These are phyloP conservation scores for Syngnathus acus DNA, from an alignment of 2,797 vertebrate species.

Conservation along the genomic window DNA sequence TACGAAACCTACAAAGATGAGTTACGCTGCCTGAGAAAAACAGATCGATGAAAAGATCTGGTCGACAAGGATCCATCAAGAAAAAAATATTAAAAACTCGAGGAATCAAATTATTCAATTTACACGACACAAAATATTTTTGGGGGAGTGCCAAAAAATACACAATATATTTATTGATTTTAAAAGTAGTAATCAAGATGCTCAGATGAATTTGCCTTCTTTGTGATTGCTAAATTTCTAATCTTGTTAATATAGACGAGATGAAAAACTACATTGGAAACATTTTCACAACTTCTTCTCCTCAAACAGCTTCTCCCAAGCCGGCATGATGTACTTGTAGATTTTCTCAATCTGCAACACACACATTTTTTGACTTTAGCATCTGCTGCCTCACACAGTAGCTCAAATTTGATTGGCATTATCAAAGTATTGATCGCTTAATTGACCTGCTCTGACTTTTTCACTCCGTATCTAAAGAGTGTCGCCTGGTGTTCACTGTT, in stretches of 20 bases:
- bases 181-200: neutral
- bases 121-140: neutral
- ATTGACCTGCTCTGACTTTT: slow-evolving; percentile 68
- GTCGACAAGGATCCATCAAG: too few relatives aligned
- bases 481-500: slow-evolving; percentile 78
- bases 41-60: too few relatives aligned
- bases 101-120: neutral
- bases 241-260: neutral
- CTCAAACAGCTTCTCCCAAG: slow-evolving; percentile 67
- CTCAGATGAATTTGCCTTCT: neutral
- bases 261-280: too few relatives aligned
- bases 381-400: neutral
- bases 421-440: neutral
- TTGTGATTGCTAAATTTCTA: neutral
- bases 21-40: neutral
- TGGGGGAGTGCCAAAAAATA: neutral
- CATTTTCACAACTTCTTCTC: slow-evolving; percentile 57
- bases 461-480: slow-evolving; percentile 68
- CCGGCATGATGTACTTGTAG: slow-evolving; percentile 62
- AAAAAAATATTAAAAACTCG: too few relatives aligned
- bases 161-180: neutral
- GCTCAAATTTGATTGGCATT: neutral
- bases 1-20: neutral
- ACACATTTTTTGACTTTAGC: neutral
- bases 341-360: slow-evolving; percentile 66